Evolutionary conservation across 2,888 invertebrate species (phyloP), one percentile per base, ranked within the genome.

Genomic region (Craniophora ligustri): DNA sequence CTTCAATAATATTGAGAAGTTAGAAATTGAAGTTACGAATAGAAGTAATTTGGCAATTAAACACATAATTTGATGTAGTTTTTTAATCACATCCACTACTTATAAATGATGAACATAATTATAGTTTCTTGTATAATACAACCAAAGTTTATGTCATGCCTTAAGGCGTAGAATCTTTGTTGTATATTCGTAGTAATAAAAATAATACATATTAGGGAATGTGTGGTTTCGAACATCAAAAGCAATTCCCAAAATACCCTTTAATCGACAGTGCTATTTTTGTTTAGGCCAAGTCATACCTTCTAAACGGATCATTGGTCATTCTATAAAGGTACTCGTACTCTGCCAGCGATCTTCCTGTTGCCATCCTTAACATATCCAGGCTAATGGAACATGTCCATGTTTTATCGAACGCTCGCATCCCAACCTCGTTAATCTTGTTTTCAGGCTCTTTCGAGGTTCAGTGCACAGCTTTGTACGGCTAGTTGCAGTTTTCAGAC

Each of bases 341-440:
- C 28, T 41, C 32, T 15, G 39, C 5, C 28, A 36, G 26, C 40
- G 62, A 16, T 47, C 18, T 26, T 34, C 32, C 26, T 42, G 21
- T 35, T 55, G 63, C 48, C 68, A 67, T 48, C 62, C 61, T 55
- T 34, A 62, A 67, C 55, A 59, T 65, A 46, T 68, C 40, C 32
- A 42, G 34, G 68, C 64, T 65, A 68, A 63, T 65, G 57, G 60
- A 59, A 65, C 47, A 50, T 67, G 62, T 47, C 56, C 39, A 71
- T 51, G 62, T 50, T 71, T 56, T 53, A 53, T 61, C 40, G 50
- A 42, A 31, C 45, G 48, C 39, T 48, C 49, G 62, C 44, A 50
- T 50, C 42, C 51, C 51, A 15, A 47, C 39, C 72, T 62, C 72
- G 58, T 68, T 62, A 54, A 72, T 68, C 72, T 67, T 67, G 50